phyloP scores from a whole-genome alignment of 2,113 vertebrate species.

The Chunga burmeisteri region DNA sequence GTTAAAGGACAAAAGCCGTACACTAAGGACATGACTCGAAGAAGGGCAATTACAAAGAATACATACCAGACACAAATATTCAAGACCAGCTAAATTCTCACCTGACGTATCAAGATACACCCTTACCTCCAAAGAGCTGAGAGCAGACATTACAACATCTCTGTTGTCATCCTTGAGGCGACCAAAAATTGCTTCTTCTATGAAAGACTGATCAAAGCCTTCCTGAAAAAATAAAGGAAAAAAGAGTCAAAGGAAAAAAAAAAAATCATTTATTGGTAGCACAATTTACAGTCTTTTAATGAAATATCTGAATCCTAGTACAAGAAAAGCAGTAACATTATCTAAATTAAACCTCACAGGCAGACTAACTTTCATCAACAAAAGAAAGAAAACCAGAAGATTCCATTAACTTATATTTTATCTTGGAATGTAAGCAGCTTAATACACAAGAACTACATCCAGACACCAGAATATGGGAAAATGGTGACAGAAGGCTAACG shows the following conservation, averaged over 20 bases:
- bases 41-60: neutral
- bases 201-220: conserved; percentile 83
- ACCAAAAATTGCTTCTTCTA: conserved; percentile 82
- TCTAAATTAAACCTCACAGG: neutral
- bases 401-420: neutral
- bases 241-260: neutral
- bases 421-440: neutral
- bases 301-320: neutral
- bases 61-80: neutral
- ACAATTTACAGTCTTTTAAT: neutral
- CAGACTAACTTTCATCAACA: neutral
- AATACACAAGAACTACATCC: neutral
- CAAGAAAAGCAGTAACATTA: neutral
- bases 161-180: conserved; percentile 85
- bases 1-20: neutral
- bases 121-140: conserved; percentile 83
- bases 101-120: neutral
- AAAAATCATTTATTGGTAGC: neutral
- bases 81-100: neutral
- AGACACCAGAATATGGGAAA: neutral
- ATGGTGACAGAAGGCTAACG: neutral
- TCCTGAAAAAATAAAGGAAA: conserved; percentile 67
- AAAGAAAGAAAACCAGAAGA: neutral
- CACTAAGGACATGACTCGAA: neutral
- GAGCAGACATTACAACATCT: conserved; percentile 81